Base-by-base conservation (phyloP, 2,888 invertebrate species). In the Scrobipalpa atriplicella region DNA sequence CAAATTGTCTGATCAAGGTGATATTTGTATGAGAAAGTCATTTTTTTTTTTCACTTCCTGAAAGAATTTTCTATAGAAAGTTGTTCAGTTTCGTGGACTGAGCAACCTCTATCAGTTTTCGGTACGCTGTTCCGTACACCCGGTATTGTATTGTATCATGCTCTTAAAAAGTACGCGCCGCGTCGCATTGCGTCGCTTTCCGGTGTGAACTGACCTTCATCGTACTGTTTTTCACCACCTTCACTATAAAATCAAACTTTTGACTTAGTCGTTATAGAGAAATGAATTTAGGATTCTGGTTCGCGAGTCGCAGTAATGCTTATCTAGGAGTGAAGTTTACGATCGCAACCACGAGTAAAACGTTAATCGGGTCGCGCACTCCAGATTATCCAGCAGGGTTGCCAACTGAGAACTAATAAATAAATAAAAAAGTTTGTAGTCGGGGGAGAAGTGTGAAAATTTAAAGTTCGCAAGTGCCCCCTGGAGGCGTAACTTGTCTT, bases 271-370 rank as follows among this genome's bases (percentile, higher is more conserved):
- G 7, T 21, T 29, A 18, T 60, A 29, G 64, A 52, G 47, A 67
- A 68, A 58, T 52, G 65, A 29, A 56, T 75, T 77, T 76, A 72
- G 73, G 78, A 80, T 80, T 78, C 77, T 78, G 78, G 78, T 77
- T 70, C 75, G 68, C 72, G 80, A 79, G 69, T 76, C 73, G 69
- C 71, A 78, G 78, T 82, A 82, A 83, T 79, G 79, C 81, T 81
- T 82, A 83, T 82, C 84, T 75, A 73, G 71, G 68, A 77, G 78
- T 74, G 75, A 79, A 82, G 76, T 81, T 82, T 80, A 83, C 75
- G 77, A 75, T 72, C 75, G 69, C n/a, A 67, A 66, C 67, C 78
- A 77, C 70, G 71, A 78, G 80, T 78, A 77, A 79, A 80, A 81
- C 81, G 81, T 78, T 83, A 82, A 83, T 81, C 81, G 78, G 71